These are phyloP conservation scores for Leptopilina clavipes DNA, from an alignment of 1,140 invertebrate species.

Conservation along the genomic window DNA sequence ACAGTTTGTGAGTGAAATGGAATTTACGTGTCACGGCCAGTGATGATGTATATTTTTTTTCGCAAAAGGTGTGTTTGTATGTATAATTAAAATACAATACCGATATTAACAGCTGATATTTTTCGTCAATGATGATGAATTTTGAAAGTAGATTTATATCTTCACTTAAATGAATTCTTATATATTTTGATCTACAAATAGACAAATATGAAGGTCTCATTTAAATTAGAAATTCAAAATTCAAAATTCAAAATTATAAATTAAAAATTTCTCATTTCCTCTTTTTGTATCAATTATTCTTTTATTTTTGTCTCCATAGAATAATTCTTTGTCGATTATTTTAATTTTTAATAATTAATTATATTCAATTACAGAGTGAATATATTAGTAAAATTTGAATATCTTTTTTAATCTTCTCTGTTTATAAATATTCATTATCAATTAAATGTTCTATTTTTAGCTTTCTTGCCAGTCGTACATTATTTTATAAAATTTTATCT, in stretches of 20 bases:
- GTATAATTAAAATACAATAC: slow-evolving; percentile 4
- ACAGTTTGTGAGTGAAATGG: slow-evolving; percentile 10
- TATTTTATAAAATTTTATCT: no score
- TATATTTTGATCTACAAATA: background rate
- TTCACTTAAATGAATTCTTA: background rate
- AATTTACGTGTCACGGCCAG: slow-evolving; percentile 3
- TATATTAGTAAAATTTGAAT: no score
- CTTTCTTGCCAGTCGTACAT: no score
- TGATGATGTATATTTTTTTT: background rate
- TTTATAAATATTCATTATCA: no score
- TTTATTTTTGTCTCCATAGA: background rate
- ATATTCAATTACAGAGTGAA: no score
- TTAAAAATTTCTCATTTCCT: background rate
- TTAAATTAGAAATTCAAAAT: background rate
- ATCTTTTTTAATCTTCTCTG: no score
- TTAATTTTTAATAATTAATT: no score
- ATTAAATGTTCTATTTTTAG: no score
- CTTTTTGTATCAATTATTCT: background rate
- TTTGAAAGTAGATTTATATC: background rate
- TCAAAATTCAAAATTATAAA: background rate
- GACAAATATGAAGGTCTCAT: background rate
- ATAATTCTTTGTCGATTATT: no score
- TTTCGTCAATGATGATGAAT: background rate
- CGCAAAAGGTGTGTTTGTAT: background rate
- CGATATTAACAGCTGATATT: background rate